Base-by-base conservation (phyloP, 2,113 vertebrate species). In the Deroptyus accipitrinus region DNA sequence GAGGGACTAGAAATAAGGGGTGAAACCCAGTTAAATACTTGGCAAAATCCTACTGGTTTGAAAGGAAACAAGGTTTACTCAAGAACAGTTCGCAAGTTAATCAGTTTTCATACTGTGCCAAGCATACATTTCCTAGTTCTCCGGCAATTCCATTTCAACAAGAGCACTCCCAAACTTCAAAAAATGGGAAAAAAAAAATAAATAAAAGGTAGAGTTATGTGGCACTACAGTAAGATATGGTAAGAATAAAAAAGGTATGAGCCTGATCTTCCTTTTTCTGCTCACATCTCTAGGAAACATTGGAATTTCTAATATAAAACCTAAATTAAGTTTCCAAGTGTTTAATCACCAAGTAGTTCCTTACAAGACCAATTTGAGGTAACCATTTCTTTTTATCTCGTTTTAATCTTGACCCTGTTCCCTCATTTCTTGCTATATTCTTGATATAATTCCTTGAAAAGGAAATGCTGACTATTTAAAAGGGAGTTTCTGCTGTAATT, bases 321-420 rank as follows among this genome's bases (percentile, higher is more conserved):
- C 9, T n/a, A 17, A 57, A 69, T n/a, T 35, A 75, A 22, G 37
- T 87, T 69, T 61, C 22, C 31, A 72, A 41, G 13, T 76, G 51
- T 86, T 86, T 80, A 72, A 76, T 59, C 48, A n/a, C 28, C 3
- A 41, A 51, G 17, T 44, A 62, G 44, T 23, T 66, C 14, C 27
- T 59, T 49, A 41, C 4, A 54, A 33, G 44, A 66, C 11, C 25
- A 4, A 85, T 72, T 46, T 64, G 49, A 92, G 35, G 42, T 23
- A 90, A 52, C 2, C 0, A 1, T 13, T 86, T 42, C 52, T 28
- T 20, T 13, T 24, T 8, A 6, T 0, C 3, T 70, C 82, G 1
- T 39, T 77, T 67, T 66, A 44, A 51, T 61, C 23, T 77, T 48
- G 35, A 11, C 19, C 28, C 10, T 37, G 13, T 61, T 68, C 11